A percentile compares a stretch with the other conserved stretches of the same genome.
These are phyloP conservation scores for Drosophila nasuta DNA, from an alignment of 1,140 invertebrate genomes.

Conservation along the genomic window DNA sequence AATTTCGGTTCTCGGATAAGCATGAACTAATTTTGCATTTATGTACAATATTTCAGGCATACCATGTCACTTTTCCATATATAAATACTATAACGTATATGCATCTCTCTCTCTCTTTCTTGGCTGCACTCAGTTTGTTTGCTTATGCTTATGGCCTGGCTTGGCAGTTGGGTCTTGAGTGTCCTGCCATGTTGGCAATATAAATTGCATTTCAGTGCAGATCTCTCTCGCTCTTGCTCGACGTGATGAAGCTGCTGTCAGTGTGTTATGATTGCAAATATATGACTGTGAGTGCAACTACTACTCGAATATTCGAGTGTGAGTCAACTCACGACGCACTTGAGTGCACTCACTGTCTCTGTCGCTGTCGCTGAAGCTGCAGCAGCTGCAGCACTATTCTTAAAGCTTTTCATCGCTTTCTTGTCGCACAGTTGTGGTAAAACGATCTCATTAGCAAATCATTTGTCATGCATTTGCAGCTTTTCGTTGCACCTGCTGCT, in stretches of 20 bases:
- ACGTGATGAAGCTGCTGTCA: conserved; percentile 43
- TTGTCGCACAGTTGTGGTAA: conserved; percentile 16
- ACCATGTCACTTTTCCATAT: background rate
- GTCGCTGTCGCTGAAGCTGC: background rate
- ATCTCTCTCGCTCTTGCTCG: conserved; percentile 2
- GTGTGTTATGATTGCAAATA: conserved; percentile 70
- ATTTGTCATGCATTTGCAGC: conserved; percentile 50
- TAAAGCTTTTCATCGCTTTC: background rate
- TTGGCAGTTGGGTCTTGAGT: conserved; percentile 34
- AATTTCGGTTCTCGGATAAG: conserved; percentile 37
- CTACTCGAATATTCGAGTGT: conserved; percentile 3
- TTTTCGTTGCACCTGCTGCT: conserved; percentile 20
- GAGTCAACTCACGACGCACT: background rate
- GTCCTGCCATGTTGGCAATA: conserved; percentile 53
- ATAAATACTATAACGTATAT: background rate
- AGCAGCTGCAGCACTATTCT: conserved; percentile 15
- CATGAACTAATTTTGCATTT: conserved; percentile 51
- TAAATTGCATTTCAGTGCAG: conserved; percentile 55
- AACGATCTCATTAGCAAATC: conserved; percentile 70
- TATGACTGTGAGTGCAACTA: conserved; percentile 40
- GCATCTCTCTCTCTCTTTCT: background rate
- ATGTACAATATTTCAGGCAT: background rate
- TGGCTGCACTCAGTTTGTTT: conserved; percentile 32
- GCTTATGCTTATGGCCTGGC: conserved; percentile 23
- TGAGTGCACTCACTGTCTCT: background rate